Conservation (phyloP, 2,888 invertebrate genomes). For the Alitta virens region DNA sequence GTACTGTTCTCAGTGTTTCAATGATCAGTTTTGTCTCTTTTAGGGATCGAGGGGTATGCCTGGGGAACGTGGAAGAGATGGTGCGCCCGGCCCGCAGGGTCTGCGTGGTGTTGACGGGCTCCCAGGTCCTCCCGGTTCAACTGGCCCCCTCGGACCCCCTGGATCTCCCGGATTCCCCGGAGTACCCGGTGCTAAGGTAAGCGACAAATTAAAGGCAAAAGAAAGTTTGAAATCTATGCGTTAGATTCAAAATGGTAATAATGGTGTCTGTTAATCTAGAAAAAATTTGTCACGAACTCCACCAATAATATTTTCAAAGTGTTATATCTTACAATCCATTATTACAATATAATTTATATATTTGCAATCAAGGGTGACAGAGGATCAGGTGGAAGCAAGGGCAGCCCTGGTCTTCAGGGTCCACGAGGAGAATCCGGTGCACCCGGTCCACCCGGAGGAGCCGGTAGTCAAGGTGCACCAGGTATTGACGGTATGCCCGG, state of each 20-base stretch:
- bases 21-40: too few species aligned
- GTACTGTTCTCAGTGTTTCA: too few species aligned
- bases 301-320: too few species aligned
- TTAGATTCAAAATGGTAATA: too few species aligned
- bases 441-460: conserved; percentile 30
- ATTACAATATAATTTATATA: too few species aligned
- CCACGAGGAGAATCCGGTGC: conserved; percentile 64
- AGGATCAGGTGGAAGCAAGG: conserved; percentile 9
- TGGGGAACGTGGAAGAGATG: conserved; percentile 44
- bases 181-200: conserved; percentile 29
- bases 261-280: too few species aligned
- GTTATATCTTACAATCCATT: too few species aligned
- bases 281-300: too few species aligned
- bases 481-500: conserved; percentile 24
- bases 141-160: conserved; percentile 24
- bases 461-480: conserved; percentile 1
- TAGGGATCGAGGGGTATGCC: conserved; percentile 39
- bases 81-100: conserved; percentile 40
- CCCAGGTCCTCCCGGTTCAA: conserved; percentile 13
- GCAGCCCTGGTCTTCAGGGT: conserved; percentile 5
- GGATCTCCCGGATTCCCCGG: conserved; percentile 35
- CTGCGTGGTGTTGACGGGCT: conserved; percentile 29
- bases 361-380: conserved; percentile 19
- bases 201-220: too few species aligned
- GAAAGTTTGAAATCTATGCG: too few species aligned